Percentiles rank a stretch among this genome's conserved stretches.
These are phyloP conservation scores for Drosophila repletoides DNA, from an alignment of 1,140 invertebrate species.

Conservation along the genomic window DNA sequence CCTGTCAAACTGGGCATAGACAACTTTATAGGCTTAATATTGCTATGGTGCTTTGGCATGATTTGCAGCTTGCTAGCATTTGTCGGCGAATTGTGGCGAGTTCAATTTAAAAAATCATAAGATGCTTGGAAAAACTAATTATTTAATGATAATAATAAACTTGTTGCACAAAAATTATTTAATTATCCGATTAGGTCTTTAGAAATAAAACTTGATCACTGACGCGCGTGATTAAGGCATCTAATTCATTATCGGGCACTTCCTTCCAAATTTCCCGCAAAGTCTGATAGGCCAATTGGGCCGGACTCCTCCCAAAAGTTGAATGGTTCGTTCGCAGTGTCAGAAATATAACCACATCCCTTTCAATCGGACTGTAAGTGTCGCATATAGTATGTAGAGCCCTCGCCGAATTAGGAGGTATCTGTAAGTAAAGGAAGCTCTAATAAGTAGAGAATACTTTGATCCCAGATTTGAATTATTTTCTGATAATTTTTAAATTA, in stretches of 20 bases:
- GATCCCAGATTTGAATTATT: background rate
- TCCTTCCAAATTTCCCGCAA: slow-evolving; percentile 56
- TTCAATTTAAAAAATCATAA: background rate
- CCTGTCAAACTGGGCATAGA: slow-evolving; percentile 63
- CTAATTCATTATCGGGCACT: slow-evolving; percentile 51
- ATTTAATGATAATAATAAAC: background rate
- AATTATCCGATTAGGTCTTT: too few species aligned
- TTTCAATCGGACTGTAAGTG: slow-evolving; percentile 52
- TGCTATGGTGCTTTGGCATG: slow-evolving; percentile 68
- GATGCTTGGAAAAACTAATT: too few species aligned
- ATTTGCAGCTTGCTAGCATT: slow-evolving; percentile 59
- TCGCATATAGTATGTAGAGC: slow-evolving; percentile 76
- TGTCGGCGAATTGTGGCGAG: slow-evolving; percentile 41
- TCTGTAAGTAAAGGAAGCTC: slow-evolving; percentile 29
- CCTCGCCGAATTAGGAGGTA: slow-evolving; percentile 54
- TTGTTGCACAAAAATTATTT: too few species aligned
- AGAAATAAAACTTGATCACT: slow-evolving; percentile 62
- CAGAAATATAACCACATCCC: slow-evolving; percentile 68
- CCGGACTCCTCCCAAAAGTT: background rate
- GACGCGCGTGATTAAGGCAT: slow-evolving; percentile 68
- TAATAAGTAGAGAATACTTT: background rate
- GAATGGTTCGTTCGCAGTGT: slow-evolving; percentile 40
- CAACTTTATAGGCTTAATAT: slow-evolving; percentile 65
- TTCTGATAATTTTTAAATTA: too few species aligned
- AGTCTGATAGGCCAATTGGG: slow-evolving; percentile 42